Evolutionary conservation across 2,113 vertebrate genomes (phyloP).

Genomic region (Chlamydotis undulata): DNA sequence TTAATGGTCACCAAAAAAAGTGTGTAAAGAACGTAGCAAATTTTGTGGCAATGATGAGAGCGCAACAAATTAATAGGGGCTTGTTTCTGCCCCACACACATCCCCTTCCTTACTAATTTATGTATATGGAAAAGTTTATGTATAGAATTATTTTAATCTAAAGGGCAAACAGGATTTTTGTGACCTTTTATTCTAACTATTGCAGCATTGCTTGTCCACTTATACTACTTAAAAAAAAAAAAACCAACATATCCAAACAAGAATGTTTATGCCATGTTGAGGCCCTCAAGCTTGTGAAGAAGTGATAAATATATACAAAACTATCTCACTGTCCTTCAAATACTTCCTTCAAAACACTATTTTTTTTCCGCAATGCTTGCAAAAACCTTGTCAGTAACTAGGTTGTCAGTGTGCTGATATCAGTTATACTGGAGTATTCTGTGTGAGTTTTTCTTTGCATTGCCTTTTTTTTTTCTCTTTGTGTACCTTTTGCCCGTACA

Average conservation of each 20-base stretch:
- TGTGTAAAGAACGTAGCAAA: not conserved
- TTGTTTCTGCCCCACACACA: not conserved
- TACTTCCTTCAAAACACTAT: not conserved
- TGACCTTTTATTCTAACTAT: not conserved
- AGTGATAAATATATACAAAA: not conserved
- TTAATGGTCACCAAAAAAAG: not conserved
- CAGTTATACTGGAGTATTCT: not conserved
- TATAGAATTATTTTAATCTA: not conserved
- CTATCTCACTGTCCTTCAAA: not conserved
- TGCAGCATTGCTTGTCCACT: not conserved
- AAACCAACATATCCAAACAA: not conserved
- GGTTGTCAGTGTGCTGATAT: not conserved
- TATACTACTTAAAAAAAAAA: not conserved
- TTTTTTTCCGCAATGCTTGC: not conserved
- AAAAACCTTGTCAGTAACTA: not conserved
- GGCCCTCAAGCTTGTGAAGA: not conserved
- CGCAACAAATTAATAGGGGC: not conserved
- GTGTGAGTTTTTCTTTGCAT: not conserved
- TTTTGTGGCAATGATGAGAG: not conserved
- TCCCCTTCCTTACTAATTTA: not conserved
- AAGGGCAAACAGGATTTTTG: not conserved
- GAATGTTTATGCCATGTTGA: not conserved
- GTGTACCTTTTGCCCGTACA: not conserved
- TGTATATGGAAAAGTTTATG: not conserved
- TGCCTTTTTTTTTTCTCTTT: not conserved